Conservation (phyloP, 2,113 vertebrate species). For the Malurus cyaneus region DNA sequence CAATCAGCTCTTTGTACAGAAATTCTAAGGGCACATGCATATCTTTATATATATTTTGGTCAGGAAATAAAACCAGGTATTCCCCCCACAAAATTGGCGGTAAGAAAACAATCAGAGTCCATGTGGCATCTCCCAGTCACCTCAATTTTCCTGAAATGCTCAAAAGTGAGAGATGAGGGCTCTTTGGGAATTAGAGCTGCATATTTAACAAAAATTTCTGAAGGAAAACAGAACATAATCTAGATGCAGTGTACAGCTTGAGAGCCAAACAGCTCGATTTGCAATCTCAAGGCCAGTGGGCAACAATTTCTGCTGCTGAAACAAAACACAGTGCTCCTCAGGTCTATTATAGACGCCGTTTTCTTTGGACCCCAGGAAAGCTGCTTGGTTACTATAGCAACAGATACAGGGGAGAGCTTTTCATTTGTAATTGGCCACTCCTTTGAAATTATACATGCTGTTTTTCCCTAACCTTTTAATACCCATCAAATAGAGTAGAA, state of each 20-base stretch:
- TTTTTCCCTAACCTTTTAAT: slow-evolving; percentile 19
- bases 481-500: slow-evolving; percentile 21
- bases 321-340: neutral
- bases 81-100: neutral
- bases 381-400: slow-evolving; percentile 69
- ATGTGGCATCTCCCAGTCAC: neutral
- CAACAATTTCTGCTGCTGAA: neutral
- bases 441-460: slow-evolving; percentile 49
- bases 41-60: neutral
- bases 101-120: neutral
- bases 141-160: neutral
- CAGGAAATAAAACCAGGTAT: neutral
- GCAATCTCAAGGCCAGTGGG: neutral
- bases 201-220: neutral
- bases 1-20: neutral
- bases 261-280: neutral
- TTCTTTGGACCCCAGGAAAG: slow-evolving; percentile 57
- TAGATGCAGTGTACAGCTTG: neutral
- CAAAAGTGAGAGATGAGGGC: neutral
- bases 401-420: slow-evolving; percentile 53
- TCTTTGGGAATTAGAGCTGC: neutral
- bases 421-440: slow-evolving; percentile 54
- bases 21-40: neutral
- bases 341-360: neutral
- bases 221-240: neutral